Evolutionary conservation across 2,113 vertebrate genomes (phyloP).

Genomic region (Oryzias curvinotus): DNA sequence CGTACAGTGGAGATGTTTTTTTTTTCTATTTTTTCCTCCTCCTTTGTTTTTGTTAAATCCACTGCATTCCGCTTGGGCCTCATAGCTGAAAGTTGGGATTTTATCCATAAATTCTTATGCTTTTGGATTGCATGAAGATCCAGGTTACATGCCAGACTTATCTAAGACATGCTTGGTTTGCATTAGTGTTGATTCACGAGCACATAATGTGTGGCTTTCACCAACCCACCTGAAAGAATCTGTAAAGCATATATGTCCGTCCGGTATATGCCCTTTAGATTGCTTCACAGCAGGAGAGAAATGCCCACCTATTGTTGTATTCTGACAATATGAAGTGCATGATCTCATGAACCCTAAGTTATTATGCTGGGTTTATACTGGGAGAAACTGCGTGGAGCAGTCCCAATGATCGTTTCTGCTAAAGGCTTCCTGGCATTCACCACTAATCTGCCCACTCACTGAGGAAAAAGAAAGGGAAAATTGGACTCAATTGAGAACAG

Average conservation of each 20-base stretch:
- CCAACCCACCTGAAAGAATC: conserved; percentile 28
- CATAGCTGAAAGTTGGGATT: conserved; percentile 49
- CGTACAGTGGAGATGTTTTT: conserved; percentile 39
- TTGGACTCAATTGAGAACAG: conserved; percentile 65
- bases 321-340: conserved; percentile 47
- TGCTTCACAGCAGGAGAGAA: conserved; percentile 58
- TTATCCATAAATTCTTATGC: conserved; percentile 25
- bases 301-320: conserved; percentile 9
- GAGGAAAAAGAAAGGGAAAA: conserved; percentile 62
- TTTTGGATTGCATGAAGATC: conserved; percentile 35
- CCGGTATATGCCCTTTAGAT: conserved; percentile 50
- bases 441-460: conserved; percentile 60
- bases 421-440: conserved; percentile 64
- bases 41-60: conserved; percentile 54
- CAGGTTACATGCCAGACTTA: conserved; percentile 52
- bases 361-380: conserved; percentile 48
- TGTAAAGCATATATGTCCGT: conserved; percentile 31
- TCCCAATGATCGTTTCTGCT: conserved; percentile 59
- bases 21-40: conserved; percentile 7
- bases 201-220: conserved; percentile 35
- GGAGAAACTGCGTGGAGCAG: conserved; percentile 39
- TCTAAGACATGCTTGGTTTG: conserved; percentile 54
- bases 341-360: conserved; percentile 49
- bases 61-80: conserved; percentile 60
- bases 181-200: conserved; percentile 48